Base-by-base conservation (phyloP, 2,113 vertebrate genomes). In the Onychostoma macrolepis region DNA sequence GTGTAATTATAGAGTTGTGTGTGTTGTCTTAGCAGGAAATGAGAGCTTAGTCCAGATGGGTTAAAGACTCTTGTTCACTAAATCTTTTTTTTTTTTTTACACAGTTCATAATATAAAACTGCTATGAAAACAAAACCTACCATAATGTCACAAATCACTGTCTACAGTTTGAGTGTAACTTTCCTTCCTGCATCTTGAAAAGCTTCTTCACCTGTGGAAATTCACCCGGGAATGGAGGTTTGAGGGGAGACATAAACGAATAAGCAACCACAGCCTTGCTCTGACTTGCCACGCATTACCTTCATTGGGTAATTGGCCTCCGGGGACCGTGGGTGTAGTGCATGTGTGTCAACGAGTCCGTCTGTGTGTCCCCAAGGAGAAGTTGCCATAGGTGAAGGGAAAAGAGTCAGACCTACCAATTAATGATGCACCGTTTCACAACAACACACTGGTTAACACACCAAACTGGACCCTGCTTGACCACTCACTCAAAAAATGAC, bases 261-360 rank as follows among this genome's bases (percentile, higher is more conserved):
- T 91, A 94, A 88, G 94, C 94, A 96, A 95, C 93, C 80, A 65
- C 65, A 90, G 93, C 92, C 89, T 71, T 93, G 94, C 88, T 92
- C 85, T 83, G 92, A 95, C 94, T 93, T 95, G 94, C 90, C 90
- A 91, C 88, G 91, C 90, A 91, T 90, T 91, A 91, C 91, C 92
- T 93, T 91, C 91, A 90, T 87, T 13, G 86, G 79, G 26, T 97
- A 96, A 97, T 97, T 97, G 95, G 96, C 92, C 97, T 94, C 96
- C 0, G 78, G 94, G 94, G 94, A 91, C 90, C 88, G 80, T 90
- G 93, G 92, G 65, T 79, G 78, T 85, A 83, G 72, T 87, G 71
- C 56, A 67, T 85, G 86, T 76, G 83, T 89, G 67, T 76, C 50
- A 85, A 53, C 19, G 89, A 30, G 69, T 83, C 91, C 90, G 90